Evolutionary conservation across 2,888 invertebrate species (phyloP).

Genomic region (Venustoraphidia nigricollis): DNA sequence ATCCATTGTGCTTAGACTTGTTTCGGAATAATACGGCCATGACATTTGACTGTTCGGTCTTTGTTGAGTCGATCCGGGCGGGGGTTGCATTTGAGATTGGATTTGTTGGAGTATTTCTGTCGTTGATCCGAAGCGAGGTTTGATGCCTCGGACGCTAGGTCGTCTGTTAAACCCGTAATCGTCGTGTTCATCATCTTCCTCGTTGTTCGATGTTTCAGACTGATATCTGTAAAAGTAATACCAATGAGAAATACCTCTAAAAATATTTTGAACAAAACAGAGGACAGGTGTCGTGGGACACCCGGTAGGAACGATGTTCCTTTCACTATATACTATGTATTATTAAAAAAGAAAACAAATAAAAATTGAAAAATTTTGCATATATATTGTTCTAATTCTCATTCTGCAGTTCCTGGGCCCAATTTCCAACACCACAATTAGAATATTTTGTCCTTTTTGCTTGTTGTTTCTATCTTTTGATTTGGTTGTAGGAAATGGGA

Average conservation of each 20-base stretch:
- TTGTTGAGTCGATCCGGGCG: slow-evolving; percentile 29
- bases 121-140: slow-evolving; percentile 68
- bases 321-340: too few relatives aligned
- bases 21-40: slow-evolving; percentile 53
- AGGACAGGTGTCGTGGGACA: too few relatives aligned
- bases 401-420: too few relatives aligned
- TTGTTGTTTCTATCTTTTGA: too few relatives aligned
- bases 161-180: slow-evolving; percentile 80
- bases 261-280: too few relatives aligned
- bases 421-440: too few relatives aligned
- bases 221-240: slow-evolving; percentile 33
- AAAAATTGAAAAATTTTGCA: too few relatives aligned
- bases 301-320: too few relatives aligned
- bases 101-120: slow-evolving; percentile 70
- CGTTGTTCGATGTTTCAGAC: slow-evolving; percentile 33
- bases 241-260: not conserved
- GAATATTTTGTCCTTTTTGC: too few relatives aligned
- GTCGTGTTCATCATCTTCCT: slow-evolving; percentile 64
- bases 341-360: too few relatives aligned
- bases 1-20: slow-evolving; percentile 26
- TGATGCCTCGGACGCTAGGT: slow-evolving; percentile 81
- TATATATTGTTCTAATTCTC: too few relatives aligned
- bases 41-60: slow-evolving; percentile 29
- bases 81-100: slow-evolving; percentile 50
- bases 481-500: too few relatives aligned